Evolutionary conservation across 2,113 vertebrate genomes (phyloP), one percentile per base, ranked within the genome.

Genomic region (Fregata magnificens): DNA sequence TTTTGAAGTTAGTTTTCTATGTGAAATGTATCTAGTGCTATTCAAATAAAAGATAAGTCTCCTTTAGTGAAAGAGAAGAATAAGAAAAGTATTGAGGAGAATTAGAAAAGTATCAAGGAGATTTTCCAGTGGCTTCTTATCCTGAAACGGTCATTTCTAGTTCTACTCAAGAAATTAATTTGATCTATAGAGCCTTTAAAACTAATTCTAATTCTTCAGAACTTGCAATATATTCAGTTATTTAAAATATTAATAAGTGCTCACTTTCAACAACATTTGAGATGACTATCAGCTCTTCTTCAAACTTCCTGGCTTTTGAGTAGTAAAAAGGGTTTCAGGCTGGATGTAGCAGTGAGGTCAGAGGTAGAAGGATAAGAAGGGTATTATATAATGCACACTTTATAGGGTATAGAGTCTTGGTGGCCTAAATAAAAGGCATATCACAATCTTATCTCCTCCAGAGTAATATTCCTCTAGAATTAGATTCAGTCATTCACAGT

Each of bases 1-100:
- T 74, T 97, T 79, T 77, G 72, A 97, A 97, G 76, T 79, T 96
- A 86, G 88, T 96, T 98, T 97, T 96, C 69, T 44, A 11, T 69
- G 63, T 80, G 80, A 97, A 95, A 91, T 85, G 15, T 89, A 92
- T 63, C 93, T 92, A 78, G 36, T 42, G 31, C 38, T 95, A 63
- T 95, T 96, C 80, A 95, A 96, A 96, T 92, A 92, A 94, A 90
- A 89, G 52, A 92, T 67, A 84, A 90, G 70, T 82, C 44, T 83
- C 42, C 40, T 94, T 79, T 65, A 70, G 65, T 79, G 42, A 94
- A 91, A 82, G 69, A 77, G 82, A 96, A 85, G 52, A 58, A 53
- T 89, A 96, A 96, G 53, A 69, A n/a, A 86, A 83, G 25, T 87
- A 81, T 65, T 65, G 72, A 95, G 44, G 20, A 95, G 81, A 96